Percentiles rank a stretch among this genome's conserved stretches.
Evolutionary conservation across 2,113 vertebrate genomes (phyloP).

Genomic region (Malurus cyaneus): DNA sequence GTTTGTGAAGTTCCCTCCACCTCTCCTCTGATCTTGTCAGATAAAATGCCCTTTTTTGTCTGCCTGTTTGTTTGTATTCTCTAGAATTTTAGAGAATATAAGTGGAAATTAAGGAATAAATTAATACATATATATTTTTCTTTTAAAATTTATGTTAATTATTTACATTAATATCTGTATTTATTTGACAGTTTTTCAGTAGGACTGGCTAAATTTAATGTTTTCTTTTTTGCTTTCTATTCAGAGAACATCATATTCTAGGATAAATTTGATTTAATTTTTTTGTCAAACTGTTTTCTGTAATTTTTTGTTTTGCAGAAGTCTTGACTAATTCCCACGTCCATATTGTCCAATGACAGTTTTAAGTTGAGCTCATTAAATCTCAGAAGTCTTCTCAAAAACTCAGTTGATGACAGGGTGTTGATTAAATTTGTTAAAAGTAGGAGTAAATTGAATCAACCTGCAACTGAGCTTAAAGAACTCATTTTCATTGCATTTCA

Average conservation of each 20-base stretch:
- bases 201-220: neutral
- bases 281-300: neutral
- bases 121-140: fast-evolving
- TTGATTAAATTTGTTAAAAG: constrained; percentile 24
- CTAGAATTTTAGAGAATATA: neutral
- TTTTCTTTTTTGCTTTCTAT: neutral
- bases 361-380: neutral
- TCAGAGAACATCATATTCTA: neutral
- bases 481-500: neutral
- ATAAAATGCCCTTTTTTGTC: neutral
- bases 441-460: neutral
- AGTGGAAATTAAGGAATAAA: neutral
- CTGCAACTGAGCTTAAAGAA: neutral
- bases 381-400: neutral
- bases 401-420: neutral
- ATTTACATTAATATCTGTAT: neutral
- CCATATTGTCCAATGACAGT: neutral
- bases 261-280: neutral
- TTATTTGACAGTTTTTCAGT: neutral
- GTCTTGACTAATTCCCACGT: neutral
- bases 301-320: neutral
- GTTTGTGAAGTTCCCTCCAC: neutral
- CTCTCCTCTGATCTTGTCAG: neutral
- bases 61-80: neutral
- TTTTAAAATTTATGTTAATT: neutral